Percentiles rank a stretch among this genome's conserved stretches.
Conservation (phyloP, 2,113 vertebrate genomes). For the Chinchilla lanigera region DNA sequence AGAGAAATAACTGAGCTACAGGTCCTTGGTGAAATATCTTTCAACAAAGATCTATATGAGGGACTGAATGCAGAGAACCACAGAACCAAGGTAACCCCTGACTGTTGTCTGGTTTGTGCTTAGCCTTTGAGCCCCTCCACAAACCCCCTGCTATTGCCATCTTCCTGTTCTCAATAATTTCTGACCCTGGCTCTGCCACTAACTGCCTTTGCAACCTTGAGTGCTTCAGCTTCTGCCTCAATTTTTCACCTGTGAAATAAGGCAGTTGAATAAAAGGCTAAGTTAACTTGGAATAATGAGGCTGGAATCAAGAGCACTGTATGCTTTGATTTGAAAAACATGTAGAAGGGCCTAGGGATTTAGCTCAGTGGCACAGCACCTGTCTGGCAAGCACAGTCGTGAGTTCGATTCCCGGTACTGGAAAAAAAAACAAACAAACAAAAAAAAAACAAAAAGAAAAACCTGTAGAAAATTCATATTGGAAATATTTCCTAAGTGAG, state of each 20-base stretch:
- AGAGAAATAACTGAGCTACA: slow-evolving; percentile 62
- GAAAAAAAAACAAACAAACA: no score
- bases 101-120: not conserved
- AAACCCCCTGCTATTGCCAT: not conserved
- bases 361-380: no score
- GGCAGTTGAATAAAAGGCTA: not conserved
- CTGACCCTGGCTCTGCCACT: not conserved
- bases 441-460: no score
- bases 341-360: no score
- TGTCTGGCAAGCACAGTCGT: no score
- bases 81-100: slow-evolving; percentile 58
- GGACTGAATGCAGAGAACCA: slow-evolving; percentile 60
- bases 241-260: slow-evolving; percentile 18
- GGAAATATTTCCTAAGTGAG: not conserved
- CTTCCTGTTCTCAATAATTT: not conserved
- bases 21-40: slow-evolving; percentile 77
- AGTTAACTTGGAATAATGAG: not conserved
- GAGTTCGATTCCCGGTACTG: no score
- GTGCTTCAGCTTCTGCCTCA: not conserved
- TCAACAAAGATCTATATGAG: not conserved
- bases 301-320: not conserved
- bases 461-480: not conserved
- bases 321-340: slow-evolving; percentile 2
- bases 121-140: not conserved
- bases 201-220: not conserved